Evolutionary conservation across 2,797 vertebrate genomes (phyloP), one percentile per base, ranked within the genome.

Genomic region (Euphonia xanthogaster): DNA sequence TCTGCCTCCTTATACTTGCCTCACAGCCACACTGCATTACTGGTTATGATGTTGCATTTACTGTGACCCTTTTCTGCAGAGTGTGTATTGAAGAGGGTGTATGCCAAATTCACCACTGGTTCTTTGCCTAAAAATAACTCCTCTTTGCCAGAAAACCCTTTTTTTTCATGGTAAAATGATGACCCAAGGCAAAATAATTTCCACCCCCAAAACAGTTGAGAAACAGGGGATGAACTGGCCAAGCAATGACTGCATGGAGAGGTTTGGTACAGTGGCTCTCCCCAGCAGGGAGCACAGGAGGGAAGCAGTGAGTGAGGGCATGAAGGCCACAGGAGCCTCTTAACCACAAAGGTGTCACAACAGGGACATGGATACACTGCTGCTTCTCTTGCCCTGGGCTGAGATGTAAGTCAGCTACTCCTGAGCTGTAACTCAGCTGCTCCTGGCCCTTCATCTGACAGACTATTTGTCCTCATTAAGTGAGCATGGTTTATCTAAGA

Each of bases 401-500:
- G 50, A 58, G 47, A n/a, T 42, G 57, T 21, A 55, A 7, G 22
- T 85, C 35, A 44, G n/a, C 23, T 68, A 1, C 61, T 75, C n/a
- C 23, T 83, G 50, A 55, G 45, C 33, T 40, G 55, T 27, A 58
- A 7, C 31, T 84, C 33, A 48, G 37, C 19, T 67, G 1, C 60
- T 76, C 31, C 15, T n/a, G 31, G 3, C 17, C 23, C 11, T n/a
- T 84, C 3, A 0, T 2, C 1, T 45, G 39, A 9, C 40, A 53
- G 31, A 77, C 45, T 39, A 25, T 90, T 79, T 86, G 25, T 58
- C 57, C 39, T 73, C 1, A 0, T 14, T 22, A 45, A 57, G 6
- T 23, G 33, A 25, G 25, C 4, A 0, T 27, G 28, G 27, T 48
- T 89, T 58, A 15, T 48, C n/a, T 58, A 28, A 67, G 22, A 51